Evolutionary conservation across 1,140 invertebrate genomes (phyloP).

Genomic region (Chionoecetes opilio): DNA sequence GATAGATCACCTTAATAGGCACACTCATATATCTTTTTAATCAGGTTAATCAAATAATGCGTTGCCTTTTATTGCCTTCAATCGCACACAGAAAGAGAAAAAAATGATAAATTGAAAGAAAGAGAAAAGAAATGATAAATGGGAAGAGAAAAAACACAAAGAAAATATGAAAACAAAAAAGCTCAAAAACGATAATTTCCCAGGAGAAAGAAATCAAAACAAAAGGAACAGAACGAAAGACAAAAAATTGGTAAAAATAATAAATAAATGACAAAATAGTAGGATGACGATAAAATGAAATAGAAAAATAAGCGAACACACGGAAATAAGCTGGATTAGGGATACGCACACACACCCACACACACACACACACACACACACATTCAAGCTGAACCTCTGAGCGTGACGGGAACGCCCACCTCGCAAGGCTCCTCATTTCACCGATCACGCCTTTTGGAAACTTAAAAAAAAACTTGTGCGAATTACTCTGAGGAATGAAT

Average conservation of each 20-base stretch:
- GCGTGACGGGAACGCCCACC: not conserved
- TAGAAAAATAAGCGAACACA: not conserved
- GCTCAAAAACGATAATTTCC: not conserved
- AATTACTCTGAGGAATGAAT: not conserved
- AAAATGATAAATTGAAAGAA: too few relatives aligned
- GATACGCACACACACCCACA: not conserved
- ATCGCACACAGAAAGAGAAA: too few relatives aligned
- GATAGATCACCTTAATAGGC: not conserved
- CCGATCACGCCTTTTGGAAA: not conserved
- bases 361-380: slow-evolving; percentile 25
- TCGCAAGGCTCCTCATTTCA: not conserved
- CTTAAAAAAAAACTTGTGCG: not conserved
- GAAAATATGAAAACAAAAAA: not conserved
- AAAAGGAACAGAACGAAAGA: not conserved
- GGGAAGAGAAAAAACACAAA: not conserved
- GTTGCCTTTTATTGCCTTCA: not conserved
- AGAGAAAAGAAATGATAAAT: too few relatives aligned
- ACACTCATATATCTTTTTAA: not conserved
- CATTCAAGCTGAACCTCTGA: not conserved
- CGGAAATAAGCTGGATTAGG: not conserved
- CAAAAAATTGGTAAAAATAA: not conserved
- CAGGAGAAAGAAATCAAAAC: slow-evolving; percentile 1
- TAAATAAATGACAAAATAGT: not conserved
- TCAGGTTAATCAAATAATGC: not conserved
- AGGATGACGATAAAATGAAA: not conserved